These are phyloP conservation scores for Kryptopterus vitreolus DNA, from an alignment of 2,797 vertebrate genomes.

Conservation along the genomic window DNA sequence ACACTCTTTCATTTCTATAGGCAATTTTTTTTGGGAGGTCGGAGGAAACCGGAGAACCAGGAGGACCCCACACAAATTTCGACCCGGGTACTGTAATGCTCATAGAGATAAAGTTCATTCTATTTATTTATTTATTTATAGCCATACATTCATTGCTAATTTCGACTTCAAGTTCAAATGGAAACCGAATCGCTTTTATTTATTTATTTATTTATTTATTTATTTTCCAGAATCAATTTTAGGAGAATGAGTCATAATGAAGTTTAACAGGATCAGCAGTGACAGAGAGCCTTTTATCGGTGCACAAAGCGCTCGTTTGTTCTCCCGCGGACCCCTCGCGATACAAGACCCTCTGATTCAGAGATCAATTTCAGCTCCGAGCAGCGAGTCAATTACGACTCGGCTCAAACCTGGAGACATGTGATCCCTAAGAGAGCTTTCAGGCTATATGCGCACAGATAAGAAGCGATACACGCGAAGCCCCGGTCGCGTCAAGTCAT, in stretches of 20 bases:
- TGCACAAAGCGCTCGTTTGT: constrained; percentile 71
- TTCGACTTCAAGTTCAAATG: background rate
- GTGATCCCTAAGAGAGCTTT: constrained; percentile 15
- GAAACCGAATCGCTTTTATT: background rate
- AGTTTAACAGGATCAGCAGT: constrained; percentile 29
- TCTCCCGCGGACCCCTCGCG: constrained; percentile 32
- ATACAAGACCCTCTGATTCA: constrained; percentile 34
- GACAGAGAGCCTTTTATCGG: constrained; percentile 61
- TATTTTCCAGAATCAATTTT: background rate
- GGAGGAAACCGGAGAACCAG: constrained; percentile 6
- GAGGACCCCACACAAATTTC: background rate
- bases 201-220: too few relatives aligned
- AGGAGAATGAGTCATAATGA: constrained; percentile 21
- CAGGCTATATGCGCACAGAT: constrained; percentile 1
- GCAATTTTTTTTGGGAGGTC: background rate
- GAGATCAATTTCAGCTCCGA: constrained; percentile 27
- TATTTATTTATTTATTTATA: too few relatives aligned
- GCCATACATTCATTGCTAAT: too few relatives aligned
- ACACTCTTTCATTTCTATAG: background rate
- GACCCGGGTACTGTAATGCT: background rate
- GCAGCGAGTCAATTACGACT: constrained; percentile 16
- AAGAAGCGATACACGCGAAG: background rate
- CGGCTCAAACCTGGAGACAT: constrained; percentile 9
- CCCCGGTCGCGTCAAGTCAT: background rate
- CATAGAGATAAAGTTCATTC: too few relatives aligned